Evolutionary conservation across 1,140 invertebrate genomes (phyloP).

Genomic region (Pristionchus pacificus): DNA sequence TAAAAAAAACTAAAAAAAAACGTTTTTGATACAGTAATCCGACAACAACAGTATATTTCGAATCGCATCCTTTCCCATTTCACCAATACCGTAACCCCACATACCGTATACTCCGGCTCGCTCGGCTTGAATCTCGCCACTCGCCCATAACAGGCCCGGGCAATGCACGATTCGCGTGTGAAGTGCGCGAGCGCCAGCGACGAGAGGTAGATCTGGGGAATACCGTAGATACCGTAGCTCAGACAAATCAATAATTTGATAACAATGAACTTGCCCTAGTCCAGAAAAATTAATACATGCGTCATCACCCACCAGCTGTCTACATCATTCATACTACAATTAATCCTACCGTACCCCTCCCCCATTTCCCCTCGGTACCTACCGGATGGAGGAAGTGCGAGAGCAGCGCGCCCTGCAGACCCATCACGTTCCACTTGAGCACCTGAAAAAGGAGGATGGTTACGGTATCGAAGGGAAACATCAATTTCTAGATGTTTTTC

Average conservation of each 20-base stretch:
- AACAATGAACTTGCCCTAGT: not conserved
- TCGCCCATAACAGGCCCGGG: not conserved
- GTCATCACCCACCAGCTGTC: too few species aligned
- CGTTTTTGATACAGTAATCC: too few species aligned
- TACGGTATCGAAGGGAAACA: too few species aligned
- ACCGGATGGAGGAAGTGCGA: slow-evolving; percentile 22
- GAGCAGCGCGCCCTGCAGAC: slow-evolving; percentile 22
- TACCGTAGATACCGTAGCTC: not conserved
- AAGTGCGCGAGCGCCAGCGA: slow-evolving; percentile 16
- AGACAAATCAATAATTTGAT: not conserved
- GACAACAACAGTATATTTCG: too few species aligned
- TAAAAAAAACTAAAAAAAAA: too few species aligned
- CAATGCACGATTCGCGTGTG: not conserved
- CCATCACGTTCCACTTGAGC: slow-evolving; percentile 23
- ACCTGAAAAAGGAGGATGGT: too few species aligned
- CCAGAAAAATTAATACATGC: not conserved
- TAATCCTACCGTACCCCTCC: not conserved
- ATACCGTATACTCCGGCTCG: too few species aligned
- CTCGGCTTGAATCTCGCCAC: too few species aligned
- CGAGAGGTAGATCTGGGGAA: slow-evolving; percentile 23
- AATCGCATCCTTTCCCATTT: too few species aligned
- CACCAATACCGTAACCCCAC: too few species aligned
- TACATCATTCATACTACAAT: not conserved
- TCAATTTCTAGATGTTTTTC: too few species aligned
- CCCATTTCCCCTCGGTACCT: not conserved